Conservation (phyloP, 1,140 invertebrate species). For the Eumeta japonica region DNA sequence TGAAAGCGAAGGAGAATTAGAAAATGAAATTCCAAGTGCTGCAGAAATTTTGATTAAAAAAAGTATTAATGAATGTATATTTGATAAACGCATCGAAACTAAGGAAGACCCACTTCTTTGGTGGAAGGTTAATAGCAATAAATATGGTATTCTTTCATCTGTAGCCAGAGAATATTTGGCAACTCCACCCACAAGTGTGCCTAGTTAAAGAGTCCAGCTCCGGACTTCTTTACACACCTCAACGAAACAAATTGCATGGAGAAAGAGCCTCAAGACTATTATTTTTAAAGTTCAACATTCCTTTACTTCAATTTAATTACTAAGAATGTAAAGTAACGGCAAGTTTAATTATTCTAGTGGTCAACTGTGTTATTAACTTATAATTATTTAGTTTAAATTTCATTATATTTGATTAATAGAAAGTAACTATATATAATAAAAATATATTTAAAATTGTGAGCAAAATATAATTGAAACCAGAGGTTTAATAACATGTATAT, state of each 20-base stretch:
- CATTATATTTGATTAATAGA: too few relatives aligned
- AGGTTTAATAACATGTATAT: too few relatives aligned
- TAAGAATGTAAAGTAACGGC: too few relatives aligned
- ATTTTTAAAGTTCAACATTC: slow-evolving; percentile 15
- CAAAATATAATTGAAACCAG: too few relatives aligned
- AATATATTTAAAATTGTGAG: too few relatives aligned
- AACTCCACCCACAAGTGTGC: slow-evolving; percentile 13
- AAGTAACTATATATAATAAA: too few relatives aligned
- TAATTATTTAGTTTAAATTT: too few relatives aligned
- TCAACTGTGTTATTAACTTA: too few relatives aligned
- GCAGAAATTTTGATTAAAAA: slow-evolving; percentile 14
- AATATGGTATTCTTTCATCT: slow-evolving; percentile 15
- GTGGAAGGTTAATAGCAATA: slow-evolving; percentile 18
- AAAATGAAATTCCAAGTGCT: slow-evolving; percentile 15
- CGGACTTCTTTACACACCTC: slow-evolving; percentile 15
- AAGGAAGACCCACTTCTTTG: slow-evolving; percentile 15
- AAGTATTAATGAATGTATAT: slow-evolving; percentile 14
- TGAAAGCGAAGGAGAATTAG: slow-evolving; percentile 15
- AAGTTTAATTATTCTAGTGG: too few relatives aligned
- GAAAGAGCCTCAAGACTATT: slow-evolving; percentile 11
- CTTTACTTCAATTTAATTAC: too few relatives aligned
- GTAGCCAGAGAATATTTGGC: slow-evolving; percentile 15
- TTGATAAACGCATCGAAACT: slow-evolving; percentile 15
- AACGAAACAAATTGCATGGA: slow-evolving; percentile 12
- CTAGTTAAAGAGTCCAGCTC: slow-evolving; percentile 12